phyloP scores from a whole-genome alignment of 1,140 invertebrate genomes.

The Amphibalanus amphitrite region DNA sequence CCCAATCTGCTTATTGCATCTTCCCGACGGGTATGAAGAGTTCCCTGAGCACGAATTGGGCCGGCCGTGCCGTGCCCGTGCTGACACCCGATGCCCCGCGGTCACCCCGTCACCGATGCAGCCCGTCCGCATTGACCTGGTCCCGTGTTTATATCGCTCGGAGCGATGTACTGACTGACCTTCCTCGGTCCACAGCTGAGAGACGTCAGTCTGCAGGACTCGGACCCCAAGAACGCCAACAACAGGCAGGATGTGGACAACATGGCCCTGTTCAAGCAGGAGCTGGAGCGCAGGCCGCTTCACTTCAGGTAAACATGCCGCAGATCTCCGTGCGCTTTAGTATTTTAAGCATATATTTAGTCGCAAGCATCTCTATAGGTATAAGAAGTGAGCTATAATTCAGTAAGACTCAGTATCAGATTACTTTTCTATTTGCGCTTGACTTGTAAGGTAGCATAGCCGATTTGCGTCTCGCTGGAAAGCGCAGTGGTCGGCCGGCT shows the following conservation, averaged over 20 bases:
- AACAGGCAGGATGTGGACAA: background rate
- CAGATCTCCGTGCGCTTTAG: too few relatives aligned
- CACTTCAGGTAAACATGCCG: background rate
- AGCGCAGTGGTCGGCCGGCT: too few relatives aligned
- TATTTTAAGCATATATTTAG: too few relatives aligned
- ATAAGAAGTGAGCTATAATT: too few relatives aligned
- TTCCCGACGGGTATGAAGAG: too few relatives aligned
- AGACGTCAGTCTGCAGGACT: slow-evolving; percentile 22
- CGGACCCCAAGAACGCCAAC: slow-evolving; percentile 16
- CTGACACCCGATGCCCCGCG: slow-evolving; percentile 4
- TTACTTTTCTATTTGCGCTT: too few relatives aligned
- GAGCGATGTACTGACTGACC: background rate
- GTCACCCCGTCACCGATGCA: slow-evolving; percentile 13
- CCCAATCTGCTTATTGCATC: too few relatives aligned
- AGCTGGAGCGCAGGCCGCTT: background rate
- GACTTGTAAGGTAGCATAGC: too few relatives aligned
- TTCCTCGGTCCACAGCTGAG: slow-evolving; percentile 17
- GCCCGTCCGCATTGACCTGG: slow-evolving; percentile 2
- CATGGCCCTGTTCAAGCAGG: background rate
- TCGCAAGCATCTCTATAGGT: too few relatives aligned
- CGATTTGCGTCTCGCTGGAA: too few relatives aligned
- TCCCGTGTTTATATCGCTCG: background rate
- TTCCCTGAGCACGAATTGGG: too few relatives aligned
- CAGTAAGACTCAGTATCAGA: too few relatives aligned
- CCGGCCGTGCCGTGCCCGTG: slow-evolving; percentile 10